These are phyloP conservation scores for Spongia lamella DNA, from an alignment of 37 sponge, comb jelly and placozoan genomes.

Conservation along the genomic window DNA sequence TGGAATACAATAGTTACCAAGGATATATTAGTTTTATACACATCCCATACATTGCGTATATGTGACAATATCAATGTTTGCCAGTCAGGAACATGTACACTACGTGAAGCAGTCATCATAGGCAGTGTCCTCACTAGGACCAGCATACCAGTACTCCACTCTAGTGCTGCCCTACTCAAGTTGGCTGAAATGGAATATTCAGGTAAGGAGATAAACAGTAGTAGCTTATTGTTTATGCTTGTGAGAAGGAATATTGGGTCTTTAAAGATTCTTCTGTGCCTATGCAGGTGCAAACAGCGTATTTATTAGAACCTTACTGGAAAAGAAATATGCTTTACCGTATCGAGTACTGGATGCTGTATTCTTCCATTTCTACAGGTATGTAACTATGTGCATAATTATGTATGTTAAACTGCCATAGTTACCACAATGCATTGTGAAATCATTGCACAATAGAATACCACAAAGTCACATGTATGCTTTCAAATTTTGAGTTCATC, in stretches of 20 bases:
- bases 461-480: background rate
- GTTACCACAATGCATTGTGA: background rate
- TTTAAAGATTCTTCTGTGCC: no score
- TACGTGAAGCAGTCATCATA: conserved; percentile 96
- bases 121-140: conserved; percentile 85
- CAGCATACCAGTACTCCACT: conserved; percentile 92
- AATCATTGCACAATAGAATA: background rate
- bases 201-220: no score
- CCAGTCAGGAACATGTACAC: conserved; percentile 80
- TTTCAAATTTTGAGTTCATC: background rate
- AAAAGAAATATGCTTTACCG: conserved; percentile 96
- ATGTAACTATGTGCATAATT: background rate
- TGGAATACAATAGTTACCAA: no score
- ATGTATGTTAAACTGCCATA: background rate
- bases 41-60: no score
- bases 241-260: no score
- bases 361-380: conserved; percentile 79
- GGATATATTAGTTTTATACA: no score
- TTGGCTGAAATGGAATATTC: conserved; percentile 96
- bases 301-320: conserved; percentile 90
- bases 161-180: conserved; percentile 92
- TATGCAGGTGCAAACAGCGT: conserved; percentile 83
- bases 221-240: no score
- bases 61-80: background rate
- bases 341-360: conserved; percentile 91